Percentiles rank a stretch among this genome's conserved stretches.
Conservation (phyloP, 2,113 vertebrate genomes). For the Pipra filicauda region DNA sequence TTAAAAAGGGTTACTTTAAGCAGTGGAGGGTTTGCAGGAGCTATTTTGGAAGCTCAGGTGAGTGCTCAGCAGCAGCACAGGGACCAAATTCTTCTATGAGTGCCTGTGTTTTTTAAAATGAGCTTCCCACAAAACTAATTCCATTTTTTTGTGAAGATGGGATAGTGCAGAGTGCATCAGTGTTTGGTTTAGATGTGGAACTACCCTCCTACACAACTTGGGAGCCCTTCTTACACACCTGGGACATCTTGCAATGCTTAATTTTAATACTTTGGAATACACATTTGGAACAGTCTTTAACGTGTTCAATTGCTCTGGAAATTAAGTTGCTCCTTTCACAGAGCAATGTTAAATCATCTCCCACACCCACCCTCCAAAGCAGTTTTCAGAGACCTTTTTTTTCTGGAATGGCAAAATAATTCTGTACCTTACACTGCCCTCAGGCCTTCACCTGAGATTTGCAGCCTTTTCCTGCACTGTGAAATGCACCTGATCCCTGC, state of each 20-base stretch:
- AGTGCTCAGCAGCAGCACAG: not conserved
- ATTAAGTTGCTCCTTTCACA: not conserved
- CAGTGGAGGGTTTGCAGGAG: not conserved
- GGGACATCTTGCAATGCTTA: fast-evolving
- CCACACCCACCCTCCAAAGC: not conserved
- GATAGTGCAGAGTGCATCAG: not conserved
- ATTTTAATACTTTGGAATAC: not conserved
- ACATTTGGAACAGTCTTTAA: fast-evolving
- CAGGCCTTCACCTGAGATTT: not conserved
- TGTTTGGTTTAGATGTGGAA: fast-evolving
- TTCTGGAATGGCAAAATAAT: not conserved
- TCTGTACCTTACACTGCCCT: not conserved
- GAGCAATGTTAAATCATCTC: fast-evolving
- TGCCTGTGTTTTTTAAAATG: fast-evolving
- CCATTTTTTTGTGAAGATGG: not conserved
- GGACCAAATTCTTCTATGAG: not conserved
- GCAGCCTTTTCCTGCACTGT: not conserved
- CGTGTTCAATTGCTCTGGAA: not conserved
- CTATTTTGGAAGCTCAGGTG: fast-evolving
- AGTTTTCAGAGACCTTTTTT: not conserved
- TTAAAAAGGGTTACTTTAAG: not conserved
- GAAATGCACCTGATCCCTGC: fast-evolving
- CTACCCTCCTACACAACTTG: fast-evolving
- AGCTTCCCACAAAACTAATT: not conserved
- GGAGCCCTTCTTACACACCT: not conserved